phyloP scores from a whole-genome alignment of 2,113 vertebrate genomes.

The Miniopterus natalensis region DNA sequence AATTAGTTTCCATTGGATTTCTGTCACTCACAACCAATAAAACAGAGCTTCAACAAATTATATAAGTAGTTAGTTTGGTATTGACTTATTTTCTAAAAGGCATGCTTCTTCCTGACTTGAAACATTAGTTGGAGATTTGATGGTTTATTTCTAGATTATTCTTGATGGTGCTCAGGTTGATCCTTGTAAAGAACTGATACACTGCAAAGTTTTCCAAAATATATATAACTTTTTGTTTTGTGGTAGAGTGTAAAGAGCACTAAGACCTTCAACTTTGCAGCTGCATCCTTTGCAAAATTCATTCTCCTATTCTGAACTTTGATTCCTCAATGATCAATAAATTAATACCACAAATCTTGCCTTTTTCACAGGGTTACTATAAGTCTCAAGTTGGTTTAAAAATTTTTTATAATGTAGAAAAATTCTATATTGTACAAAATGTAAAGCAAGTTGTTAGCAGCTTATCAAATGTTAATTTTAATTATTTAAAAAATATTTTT shows the following conservation, averaged over 20 bases:
- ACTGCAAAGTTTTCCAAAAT: not conserved
- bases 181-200: not conserved
- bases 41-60: not conserved
- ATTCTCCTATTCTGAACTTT: slow-evolving; percentile 2
- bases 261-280: not conserved
- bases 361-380: not conserved
- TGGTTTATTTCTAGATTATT: slow-evolving; percentile 1
- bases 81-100: not conserved
- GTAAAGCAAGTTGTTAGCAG: not conserved
- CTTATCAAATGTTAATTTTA: slow-evolving; percentile 62
- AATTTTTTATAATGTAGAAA: not conserved
- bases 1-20: not conserved
- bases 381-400: not conserved
- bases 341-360: not conserved
- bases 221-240: not conserved
- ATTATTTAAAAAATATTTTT: slow-evolving; percentile 49
- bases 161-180: not conserved
- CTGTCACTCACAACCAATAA: not conserved
- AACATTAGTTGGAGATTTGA: not conserved
- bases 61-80: not conserved
- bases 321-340: not conserved
- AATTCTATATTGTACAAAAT: slow-evolving; percentile 8
- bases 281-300: not conserved
- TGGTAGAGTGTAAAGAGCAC: not conserved
- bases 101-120: not conserved